Percentiles rank a stretch among this genome's conserved stretches.
Evolutionary conservation across 2,797 vertebrate genomes (phyloP).

Genomic region (Onychomys torridus): DNA sequence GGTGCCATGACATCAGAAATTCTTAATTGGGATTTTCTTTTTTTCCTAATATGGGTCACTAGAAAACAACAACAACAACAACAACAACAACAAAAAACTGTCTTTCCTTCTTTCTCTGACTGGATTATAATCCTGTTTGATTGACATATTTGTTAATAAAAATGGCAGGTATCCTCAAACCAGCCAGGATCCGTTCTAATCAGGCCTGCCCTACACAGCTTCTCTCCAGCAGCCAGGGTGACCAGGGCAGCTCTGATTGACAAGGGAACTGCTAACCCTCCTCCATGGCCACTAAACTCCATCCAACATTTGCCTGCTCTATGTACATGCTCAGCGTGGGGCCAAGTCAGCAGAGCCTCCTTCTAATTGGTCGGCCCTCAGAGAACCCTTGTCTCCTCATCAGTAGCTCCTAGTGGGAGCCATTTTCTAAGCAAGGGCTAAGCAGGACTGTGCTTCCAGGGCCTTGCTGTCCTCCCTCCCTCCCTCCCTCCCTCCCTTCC

Average conservation of each 20-base stretch:
- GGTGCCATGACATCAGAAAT: conserved; percentile 12
- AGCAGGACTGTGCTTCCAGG: background rate
- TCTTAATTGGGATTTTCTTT: conserved; percentile 1
- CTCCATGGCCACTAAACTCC: background rate
- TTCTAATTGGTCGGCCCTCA: background rate
- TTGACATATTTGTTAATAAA: conserved; percentile 49
- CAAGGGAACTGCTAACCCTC: background rate
- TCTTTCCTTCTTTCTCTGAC: background rate
- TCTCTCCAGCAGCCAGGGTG: background rate
- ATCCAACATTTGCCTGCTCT: fast-evolving
- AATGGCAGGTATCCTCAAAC: conserved; percentile 30
- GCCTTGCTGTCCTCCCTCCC: background rate
- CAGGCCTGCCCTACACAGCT: background rate
- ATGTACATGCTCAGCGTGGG: fast-evolving
- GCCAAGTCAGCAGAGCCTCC: background rate
- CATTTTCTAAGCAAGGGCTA: background rate
- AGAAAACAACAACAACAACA: background rate
- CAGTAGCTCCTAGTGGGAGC: background rate
- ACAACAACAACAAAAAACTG: no score
- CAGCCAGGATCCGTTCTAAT: conserved; percentile 36
- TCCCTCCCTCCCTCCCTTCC: background rate
- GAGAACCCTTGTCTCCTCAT: background rate
- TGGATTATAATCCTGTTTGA: conserved; percentile 42
- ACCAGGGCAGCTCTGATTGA: background rate
- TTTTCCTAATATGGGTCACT: background rate